Conservation (phyloP, 37 sponge, comb jelly and placozoan species). For the Tethya wilhelma region DNA sequence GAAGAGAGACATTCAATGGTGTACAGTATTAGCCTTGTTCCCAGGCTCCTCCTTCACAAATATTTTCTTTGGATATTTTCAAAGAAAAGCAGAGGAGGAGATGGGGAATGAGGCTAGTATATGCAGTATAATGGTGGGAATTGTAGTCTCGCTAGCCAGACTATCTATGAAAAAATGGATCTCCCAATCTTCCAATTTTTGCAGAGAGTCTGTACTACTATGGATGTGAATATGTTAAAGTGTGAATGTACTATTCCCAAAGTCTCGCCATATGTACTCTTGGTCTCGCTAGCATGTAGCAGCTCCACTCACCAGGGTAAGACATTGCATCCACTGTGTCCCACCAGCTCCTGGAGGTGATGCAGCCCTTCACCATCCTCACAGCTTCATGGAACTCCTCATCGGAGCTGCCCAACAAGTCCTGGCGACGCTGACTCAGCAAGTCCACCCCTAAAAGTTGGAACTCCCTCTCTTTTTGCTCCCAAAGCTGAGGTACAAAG, state of each 20-base stretch:
- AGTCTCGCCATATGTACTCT: background rate
- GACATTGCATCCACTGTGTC: constrained; percentile 78
- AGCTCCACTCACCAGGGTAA: constrained; percentile 23
- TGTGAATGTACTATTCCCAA: background rate
- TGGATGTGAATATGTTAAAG: too few species aligned
- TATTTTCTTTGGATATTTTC: background rate
- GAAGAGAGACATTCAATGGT: background rate
- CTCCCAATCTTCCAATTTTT: too few species aligned
- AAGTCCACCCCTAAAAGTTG: constrained; percentile 60
- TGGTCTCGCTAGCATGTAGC: background rate
- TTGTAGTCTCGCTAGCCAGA: too few species aligned
- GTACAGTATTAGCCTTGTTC: background rate
- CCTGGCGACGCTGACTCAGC: constrained; percentile 2
- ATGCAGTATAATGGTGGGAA: too few species aligned
- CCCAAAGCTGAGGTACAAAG: constrained; percentile 47
- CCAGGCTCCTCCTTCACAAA: too few species aligned
- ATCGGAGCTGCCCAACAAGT: constrained; percentile 23
- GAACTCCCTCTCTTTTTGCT: constrained; percentile 68
- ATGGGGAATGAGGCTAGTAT: too few species aligned
- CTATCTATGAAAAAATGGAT: background rate
- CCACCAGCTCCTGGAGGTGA: constrained; percentile 83
- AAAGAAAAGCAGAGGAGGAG: background rate
- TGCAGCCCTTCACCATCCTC: background rate
- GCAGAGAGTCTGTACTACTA: too few species aligned
- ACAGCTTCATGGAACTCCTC: constrained; percentile 19